Conservation (phyloP, 2,113 vertebrate genomes). For the Podocnemis expansa region DNA sequence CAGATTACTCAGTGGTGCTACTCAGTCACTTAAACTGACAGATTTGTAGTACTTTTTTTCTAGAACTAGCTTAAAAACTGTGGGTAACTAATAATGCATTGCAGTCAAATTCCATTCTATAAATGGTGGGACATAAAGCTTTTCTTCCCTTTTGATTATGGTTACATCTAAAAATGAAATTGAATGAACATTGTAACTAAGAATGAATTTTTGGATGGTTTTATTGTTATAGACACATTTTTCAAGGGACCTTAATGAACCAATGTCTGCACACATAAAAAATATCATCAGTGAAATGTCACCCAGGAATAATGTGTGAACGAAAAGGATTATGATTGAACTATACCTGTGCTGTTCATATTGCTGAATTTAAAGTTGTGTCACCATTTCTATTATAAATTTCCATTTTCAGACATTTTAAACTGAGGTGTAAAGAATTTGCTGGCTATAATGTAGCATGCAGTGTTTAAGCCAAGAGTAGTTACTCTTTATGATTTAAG, state of each 20-base stretch:
- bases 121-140: background rate
- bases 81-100: background rate
- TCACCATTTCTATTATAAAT: background rate
- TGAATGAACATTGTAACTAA: background rate
- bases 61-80: slow-evolving; percentile 2
- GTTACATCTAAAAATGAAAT: background rate
- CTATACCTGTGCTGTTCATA: background rate
- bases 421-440: background rate
- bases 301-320: background rate
- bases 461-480: no score
- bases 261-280: background rate
- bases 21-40: slow-evolving; percentile 1
- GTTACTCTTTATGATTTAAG: background rate
- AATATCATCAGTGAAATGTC: background rate
- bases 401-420: background rate
- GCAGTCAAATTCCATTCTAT: background rate
- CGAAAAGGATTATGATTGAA: background rate
- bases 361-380: background rate
- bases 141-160: background rate
- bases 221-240: background rate
- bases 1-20: background rate
- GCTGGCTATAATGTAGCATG: background rate
- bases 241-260: background rate
- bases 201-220: background rate
- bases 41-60: background rate